Conservation (phyloP, 64 coral and sea anemone genomes). For the Pachyseris speciosa region DNA sequence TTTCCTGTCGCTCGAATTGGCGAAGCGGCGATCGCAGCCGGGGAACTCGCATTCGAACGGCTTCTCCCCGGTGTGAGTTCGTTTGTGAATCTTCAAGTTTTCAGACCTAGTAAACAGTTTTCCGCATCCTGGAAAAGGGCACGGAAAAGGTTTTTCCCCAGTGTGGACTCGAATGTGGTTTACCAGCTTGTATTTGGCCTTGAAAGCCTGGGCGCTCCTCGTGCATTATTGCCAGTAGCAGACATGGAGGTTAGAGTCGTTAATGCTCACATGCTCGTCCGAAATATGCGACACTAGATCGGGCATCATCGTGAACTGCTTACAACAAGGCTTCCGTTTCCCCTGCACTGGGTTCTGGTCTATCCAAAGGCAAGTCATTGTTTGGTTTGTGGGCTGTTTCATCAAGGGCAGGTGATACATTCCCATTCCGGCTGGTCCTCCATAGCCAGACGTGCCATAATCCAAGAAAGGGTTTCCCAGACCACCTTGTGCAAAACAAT, state of each 20-base stretch:
- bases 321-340: conserved; percentile 92
- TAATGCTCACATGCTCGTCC: conserved; percentile 91
- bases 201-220: conserved; percentile 90
- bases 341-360: conserved; percentile 84
- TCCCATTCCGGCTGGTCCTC: conserved; percentile 73
- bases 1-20: conserved; percentile 93
- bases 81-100: conserved; percentile 95
- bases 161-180: conserved; percentile 97
- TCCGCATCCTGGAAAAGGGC: conserved; percentile 89
- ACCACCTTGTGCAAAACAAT: conserved; percentile 83
- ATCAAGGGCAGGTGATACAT: conserved; percentile 90
- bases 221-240: conserved; percentile 92
- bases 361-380: conserved; percentile 89
- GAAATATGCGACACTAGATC: conserved; percentile 97
- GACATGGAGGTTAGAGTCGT: conserved; percentile 89
- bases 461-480: conserved; percentile 89
- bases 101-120: conserved; percentile 96
- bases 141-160: conserved; percentile 92
- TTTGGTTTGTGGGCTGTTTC: conserved; percentile 95
- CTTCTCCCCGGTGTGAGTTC: conserved; percentile 92
- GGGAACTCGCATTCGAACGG: conserved; percentile 91
- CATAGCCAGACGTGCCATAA: conserved; percentile 73
- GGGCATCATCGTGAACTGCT: conserved; percentile 93
- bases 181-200: conserved; percentile 97
- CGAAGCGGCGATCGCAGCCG: conserved; percentile 94